Conservation (phyloP, 1,140 invertebrate genomes). For the Frieseomelitta varia region DNA sequence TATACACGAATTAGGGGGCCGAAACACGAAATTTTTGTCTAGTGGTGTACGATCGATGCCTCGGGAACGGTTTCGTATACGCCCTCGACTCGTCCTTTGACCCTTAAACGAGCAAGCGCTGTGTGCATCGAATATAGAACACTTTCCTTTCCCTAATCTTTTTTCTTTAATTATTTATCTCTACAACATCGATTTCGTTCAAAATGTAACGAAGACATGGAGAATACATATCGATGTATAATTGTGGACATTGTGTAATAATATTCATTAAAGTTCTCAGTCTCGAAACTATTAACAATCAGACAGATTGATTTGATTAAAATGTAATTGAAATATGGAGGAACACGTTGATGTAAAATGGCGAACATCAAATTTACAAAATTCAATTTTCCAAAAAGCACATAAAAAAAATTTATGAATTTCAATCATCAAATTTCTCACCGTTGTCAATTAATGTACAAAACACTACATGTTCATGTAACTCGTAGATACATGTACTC, state of each 20-base stretch:
- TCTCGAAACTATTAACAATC: background rate
- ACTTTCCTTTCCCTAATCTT: background rate
- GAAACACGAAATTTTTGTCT: slow-evolving; percentile 58
- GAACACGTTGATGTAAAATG: background rate
- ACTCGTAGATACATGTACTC: no score
- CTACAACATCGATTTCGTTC: background rate
- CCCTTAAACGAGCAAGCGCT: slow-evolving; percentile 67
- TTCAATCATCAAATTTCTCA: background rate
- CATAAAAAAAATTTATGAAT: no score
- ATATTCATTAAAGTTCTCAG: background rate
- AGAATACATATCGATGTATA: background rate
- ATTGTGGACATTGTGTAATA: background rate
- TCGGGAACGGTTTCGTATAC: slow-evolving; percentile 65
- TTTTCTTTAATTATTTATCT: background rate
- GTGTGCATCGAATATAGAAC: slow-evolving; percentile 35
- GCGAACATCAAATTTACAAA: background rate
- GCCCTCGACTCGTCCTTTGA: slow-evolving; percentile 67
- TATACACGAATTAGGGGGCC: slow-evolving; percentile 1
- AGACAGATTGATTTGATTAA: background rate
- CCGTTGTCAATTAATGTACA: background rate
- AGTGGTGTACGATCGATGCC: slow-evolving; percentile 60
- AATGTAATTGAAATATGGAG: background rate
- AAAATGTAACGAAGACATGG: no score
- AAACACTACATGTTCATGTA: background rate
- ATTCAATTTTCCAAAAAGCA: no score